Conservation (phyloP, 2,888 invertebrate species). For the Rhingia campestris region DNA sequence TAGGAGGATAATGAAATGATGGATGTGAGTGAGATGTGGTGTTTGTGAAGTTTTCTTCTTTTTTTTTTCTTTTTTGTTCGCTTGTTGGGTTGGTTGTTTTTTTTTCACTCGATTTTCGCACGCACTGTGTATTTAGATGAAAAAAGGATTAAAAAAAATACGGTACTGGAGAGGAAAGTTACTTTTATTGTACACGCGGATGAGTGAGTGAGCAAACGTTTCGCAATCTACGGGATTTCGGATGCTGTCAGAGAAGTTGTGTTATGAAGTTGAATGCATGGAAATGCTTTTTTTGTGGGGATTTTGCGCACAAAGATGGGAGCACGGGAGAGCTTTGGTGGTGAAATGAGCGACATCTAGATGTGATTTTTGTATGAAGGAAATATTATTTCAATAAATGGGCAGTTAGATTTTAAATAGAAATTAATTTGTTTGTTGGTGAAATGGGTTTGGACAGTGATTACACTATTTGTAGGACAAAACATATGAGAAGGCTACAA, state of each 20-base stretch:
- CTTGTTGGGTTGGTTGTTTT: no score
- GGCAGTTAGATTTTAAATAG: background rate
- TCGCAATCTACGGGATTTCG: conserved; percentile 59
- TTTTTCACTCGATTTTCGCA: conserved; percentile 19
- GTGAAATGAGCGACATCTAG: conserved; percentile 31
- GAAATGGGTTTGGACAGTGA: no score
- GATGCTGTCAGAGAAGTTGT: conserved; percentile 60
- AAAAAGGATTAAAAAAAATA: conserved; percentile 21
- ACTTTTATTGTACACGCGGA: conserved; percentile 62
- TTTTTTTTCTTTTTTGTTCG: background rate
- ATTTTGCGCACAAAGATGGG: conserved; percentile 48
- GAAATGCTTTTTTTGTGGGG: conserved; percentile 30
- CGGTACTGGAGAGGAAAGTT: conserved; percentile 55
- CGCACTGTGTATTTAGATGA: conserved; percentile 41
- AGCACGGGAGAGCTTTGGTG: conserved; percentile 16
- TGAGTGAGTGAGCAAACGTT: conserved; percentile 65
- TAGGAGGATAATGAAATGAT: conserved; percentile 64
- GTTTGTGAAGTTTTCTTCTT: background rate
- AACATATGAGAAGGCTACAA: no score
- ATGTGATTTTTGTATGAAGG: background rate
- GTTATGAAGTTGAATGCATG: conserved; percentile 30
- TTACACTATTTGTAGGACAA: no score
- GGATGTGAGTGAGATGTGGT: conserved; percentile 34
- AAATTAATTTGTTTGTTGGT: no score
- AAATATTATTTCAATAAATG: background rate